Percentiles rank a stretch among this genome's conserved stretches.
Evolutionary conservation across 2,797 vertebrate genomes (phyloP).

Genomic region (Synaphobranchus kaupii): DNA sequence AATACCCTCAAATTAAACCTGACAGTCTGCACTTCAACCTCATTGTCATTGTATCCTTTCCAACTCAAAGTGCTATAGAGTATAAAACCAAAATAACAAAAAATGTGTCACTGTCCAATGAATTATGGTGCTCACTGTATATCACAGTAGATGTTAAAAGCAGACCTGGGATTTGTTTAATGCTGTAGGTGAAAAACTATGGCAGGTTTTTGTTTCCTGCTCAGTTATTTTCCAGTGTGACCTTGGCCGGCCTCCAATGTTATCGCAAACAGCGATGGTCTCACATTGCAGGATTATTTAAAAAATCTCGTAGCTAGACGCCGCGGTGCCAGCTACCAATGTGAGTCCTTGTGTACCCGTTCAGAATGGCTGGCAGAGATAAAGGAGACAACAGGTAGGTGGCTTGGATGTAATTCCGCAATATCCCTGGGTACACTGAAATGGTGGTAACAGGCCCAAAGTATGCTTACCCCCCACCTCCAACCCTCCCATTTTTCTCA

Average conservation of each 20-base stretch:
- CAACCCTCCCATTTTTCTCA: neutral
- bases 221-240: conserved; percentile 45
- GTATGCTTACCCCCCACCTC: neutral
- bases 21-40: too few species aligned
- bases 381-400: conserved; percentile 24
- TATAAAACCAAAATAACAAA: too few species aligned
- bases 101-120: too few species aligned
- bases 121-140: neutral
- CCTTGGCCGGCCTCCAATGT: conserved; percentile 57
- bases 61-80: too few species aligned
- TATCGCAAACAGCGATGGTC: conserved; percentile 52
- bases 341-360: conserved; percentile 5
- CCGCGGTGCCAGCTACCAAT: conserved; percentile 3
- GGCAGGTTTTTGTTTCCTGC: conserved; percentile 54
- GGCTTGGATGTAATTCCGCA: neutral
- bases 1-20: too few species aligned
- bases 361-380: conserved; percentile 1
- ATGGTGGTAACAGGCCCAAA: neutral
- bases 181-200: conserved; percentile 18
- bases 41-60: too few species aligned
- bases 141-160: neutral
- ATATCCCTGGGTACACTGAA: conserved; percentile 21
- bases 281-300: conserved; percentile 41
- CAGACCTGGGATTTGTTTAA: neutral
- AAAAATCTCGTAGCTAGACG: conserved; percentile 41